Evolutionary conservation across 35 echinoderm and acorn worm species (phyloP), one percentile per base, ranked within the genome.

Genomic region (Apostichopus parvimensis): DNA sequence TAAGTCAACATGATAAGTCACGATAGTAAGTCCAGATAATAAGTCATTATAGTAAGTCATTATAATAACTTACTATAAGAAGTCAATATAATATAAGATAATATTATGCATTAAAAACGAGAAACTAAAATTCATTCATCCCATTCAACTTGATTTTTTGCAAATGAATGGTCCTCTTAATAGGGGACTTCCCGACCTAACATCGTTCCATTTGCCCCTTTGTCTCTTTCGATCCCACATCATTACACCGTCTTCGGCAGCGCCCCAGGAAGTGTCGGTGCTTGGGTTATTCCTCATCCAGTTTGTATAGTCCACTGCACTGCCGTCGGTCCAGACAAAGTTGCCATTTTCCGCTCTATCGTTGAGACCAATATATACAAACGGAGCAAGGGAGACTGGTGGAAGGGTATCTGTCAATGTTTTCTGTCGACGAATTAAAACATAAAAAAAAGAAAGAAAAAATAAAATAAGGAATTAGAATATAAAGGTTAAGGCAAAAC

Each of bases 261-360:
- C 1, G 0, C 79, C 79, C 9, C 34, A 17, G 11, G 4, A 11
- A 17, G 11, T 17, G 25, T 56, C 79, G n/a, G 79, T 55, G 10
- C 79, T 82, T 9, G 79, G 79, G 79, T 82, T 82, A 34, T 82
- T 82, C 25, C 79, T 54, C 79, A 82, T 82, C 79, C 79, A 82
- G 79, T 82, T 82, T 6, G 14, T 17, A 56, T 82, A 82, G 55
- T 82, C 79, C n/a, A 82, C 79, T 8, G 79, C 26, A 3, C 34
- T 82, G 4, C 79, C 79, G 25, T 82, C 79, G 9, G 79, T 82
- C 79, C 79, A 82, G 7, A 54, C 79, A 82, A 82, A 82, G 25
- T 82, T 82, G 10, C 79, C 79, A 55, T 82, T 82, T 82, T 82
- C 79, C 11, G 45, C 55, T 6, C 45, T 11, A 56, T 82, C 79